A percentile compares a stretch with the other conserved stretches of the same genome.
Conservation (phyloP, 2,797 vertebrate genomes). For the Amazona finschi region DNA sequence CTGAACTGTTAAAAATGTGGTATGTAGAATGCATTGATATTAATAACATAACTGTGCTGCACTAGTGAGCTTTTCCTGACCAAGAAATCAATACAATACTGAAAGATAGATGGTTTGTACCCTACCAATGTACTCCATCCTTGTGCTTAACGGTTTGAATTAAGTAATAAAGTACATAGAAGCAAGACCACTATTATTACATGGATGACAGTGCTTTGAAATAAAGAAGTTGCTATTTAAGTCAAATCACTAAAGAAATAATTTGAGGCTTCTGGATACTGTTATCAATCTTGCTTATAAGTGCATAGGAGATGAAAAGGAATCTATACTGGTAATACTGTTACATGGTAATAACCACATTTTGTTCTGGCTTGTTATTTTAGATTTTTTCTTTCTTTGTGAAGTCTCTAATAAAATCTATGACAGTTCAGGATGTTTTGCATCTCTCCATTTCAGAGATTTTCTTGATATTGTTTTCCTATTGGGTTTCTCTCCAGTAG, state of each 20-base stretch:
- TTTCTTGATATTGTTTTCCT: neutral
- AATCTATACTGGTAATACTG: neutral
- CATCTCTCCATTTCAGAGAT: neutral
- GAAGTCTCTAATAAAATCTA: neutral
- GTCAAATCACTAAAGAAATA: neutral
- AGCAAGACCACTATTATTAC: neutral
- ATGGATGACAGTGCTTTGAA: neutral
- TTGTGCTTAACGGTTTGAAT: neutral
- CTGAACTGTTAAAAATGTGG: neutral
- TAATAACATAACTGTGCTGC: neutral
- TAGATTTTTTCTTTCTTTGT: neutral
- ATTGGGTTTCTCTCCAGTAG: neutral
- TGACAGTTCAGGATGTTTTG: neutral
- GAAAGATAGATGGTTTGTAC: neutral
- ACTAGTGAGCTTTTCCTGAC: neutral
- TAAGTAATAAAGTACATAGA: neutral
- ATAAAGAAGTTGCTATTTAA: neutral
- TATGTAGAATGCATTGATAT: neutral
- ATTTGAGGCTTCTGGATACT: neutral
- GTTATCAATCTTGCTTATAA: neutral
- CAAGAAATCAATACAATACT: neutral
- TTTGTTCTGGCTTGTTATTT: neutral
- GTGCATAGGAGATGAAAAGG: neutral
- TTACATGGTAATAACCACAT: accelerated
- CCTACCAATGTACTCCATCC: neutral